These are phyloP conservation scores for Megatriorchis doriae DNA, from an alignment of 2,113 vertebrate species.

Conservation along the genomic window DNA sequence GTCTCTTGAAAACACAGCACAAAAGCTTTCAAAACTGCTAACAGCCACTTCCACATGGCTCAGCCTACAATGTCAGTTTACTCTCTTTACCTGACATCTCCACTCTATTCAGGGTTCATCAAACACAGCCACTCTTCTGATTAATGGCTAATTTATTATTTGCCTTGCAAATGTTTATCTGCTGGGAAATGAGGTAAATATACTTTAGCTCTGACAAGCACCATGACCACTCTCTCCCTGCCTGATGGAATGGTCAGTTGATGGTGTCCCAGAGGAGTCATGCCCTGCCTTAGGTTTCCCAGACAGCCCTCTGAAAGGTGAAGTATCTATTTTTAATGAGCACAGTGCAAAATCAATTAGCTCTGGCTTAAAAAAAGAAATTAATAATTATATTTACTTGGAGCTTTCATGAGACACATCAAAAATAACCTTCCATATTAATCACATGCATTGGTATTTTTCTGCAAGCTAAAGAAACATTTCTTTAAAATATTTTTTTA, in stretches of 20 bases:
- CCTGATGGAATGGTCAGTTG: slow-evolving; percentile 72
- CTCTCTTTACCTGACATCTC: slow-evolving; percentile 61
- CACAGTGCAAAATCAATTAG: slow-evolving; percentile 74
- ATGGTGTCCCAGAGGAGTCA: slow-evolving; percentile 67
- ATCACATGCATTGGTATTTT: neutral
- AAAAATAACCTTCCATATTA: slow-evolving; percentile 21
- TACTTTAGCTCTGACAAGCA: slow-evolving; percentile 68
- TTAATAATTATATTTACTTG: slow-evolving; percentile 67
- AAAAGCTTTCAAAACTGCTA: slow-evolving; percentile 5
- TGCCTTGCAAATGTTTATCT: slow-evolving; percentile 80
- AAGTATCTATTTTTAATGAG: slow-evolving; percentile 81
- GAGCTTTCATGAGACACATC: slow-evolving; percentile 14
- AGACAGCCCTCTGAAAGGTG: slow-evolving; percentile 69
- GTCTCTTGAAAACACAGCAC: neutral
- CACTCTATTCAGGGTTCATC: slow-evolving; percentile 74
- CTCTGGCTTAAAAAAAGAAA: slow-evolving; percentile 58
- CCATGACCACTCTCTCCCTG: slow-evolving; percentile 38
- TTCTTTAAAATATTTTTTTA: slow-evolving; percentile 15
- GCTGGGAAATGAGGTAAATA: slow-evolving; percentile 70
- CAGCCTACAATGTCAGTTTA: slow-evolving; percentile 55
- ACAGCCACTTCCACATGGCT: neutral
- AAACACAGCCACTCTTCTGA: slow-evolving; percentile 64
- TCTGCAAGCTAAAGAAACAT: neutral
- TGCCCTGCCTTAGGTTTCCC: slow-evolving; percentile 63
- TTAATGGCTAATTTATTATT: slow-evolving; percentile 81